Evolutionary conservation across 2,888 invertebrate genomes (phyloP).

Genomic region (Habroteleia sp.): DNA sequence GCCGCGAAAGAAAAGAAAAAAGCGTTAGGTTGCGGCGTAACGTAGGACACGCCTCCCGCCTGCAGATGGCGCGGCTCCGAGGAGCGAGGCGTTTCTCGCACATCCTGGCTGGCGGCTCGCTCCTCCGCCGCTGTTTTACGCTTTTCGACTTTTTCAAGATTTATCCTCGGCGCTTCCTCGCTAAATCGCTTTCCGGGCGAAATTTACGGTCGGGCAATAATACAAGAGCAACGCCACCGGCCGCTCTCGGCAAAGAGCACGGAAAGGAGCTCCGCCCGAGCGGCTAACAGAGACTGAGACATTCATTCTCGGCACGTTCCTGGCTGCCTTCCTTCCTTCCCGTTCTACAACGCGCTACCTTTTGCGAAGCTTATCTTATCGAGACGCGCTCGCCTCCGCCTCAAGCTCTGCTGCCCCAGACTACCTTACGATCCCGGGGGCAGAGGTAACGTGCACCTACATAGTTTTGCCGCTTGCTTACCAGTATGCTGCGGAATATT

Average conservation of each 20-base stretch:
- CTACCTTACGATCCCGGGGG: slow-evolving; percentile 33
- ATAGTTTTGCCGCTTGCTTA: slow-evolving; percentile 32
- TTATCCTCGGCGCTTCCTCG: slow-evolving; percentile 80
- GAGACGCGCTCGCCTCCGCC: slow-evolving; percentile 44
- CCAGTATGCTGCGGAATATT: slow-evolving; percentile 25
- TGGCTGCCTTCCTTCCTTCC: slow-evolving; percentile 69
- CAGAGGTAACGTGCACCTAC: slow-evolving; percentile 15
- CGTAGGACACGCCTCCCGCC: slow-evolving; percentile 70
- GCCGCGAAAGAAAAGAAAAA: slow-evolving; percentile 44
- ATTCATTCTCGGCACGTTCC: slow-evolving; percentile 78
- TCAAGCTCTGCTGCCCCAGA: too few species aligned
- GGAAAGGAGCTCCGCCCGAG: slow-evolving; percentile 68
- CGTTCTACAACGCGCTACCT: slow-evolving; percentile 51
- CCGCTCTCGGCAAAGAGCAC: slow-evolving; percentile 56
- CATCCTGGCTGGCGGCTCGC: slow-evolving; percentile 63
- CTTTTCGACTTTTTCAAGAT: slow-evolving; percentile 81
- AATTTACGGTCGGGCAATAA: slow-evolving; percentile 80
- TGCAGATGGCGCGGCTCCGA: slow-evolving; percentile 65
- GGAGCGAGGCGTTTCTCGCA: slow-evolving; percentile 68
- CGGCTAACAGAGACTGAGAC: slow-evolving; percentile 69
- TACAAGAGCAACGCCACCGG: slow-evolving; percentile 68
- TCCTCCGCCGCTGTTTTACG: slow-evolving; percentile 74
- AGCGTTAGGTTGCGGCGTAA: slow-evolving; percentile 42
- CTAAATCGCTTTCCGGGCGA: slow-evolving; percentile 80
- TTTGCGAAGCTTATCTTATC: slow-evolving; percentile 52